A percentile compares a stretch with the other conserved stretches of the same genome.
phyloP scores from a whole-genome alignment of 1,140 invertebrate genomes.

The Drosophila elegans region DNA sequence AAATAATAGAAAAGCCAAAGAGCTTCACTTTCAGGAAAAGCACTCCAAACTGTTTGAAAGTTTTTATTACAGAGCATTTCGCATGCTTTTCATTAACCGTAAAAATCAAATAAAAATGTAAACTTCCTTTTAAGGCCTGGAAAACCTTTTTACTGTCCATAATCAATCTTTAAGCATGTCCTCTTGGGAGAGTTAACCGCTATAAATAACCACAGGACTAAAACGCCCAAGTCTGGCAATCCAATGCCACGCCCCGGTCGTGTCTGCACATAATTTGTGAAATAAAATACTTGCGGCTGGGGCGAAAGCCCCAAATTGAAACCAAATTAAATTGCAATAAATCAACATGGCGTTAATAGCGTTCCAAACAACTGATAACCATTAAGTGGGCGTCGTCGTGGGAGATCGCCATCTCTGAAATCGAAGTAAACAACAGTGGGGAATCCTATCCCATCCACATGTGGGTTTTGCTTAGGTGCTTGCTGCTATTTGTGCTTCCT shows the following conservation, averaged over 20 bases:
- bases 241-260: slow-evolving; percentile 64
- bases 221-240: slow-evolving; percentile 28
- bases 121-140: slow-evolving; percentile 19
- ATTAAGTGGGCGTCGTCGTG: slow-evolving; percentile 75
- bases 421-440: slow-evolving; percentile 45
- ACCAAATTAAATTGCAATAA: slow-evolving; percentile 81
- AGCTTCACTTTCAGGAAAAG: background rate
- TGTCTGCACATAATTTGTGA: slow-evolving; percentile 79
- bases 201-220: slow-evolving; percentile 63
- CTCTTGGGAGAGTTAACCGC: slow-evolving; percentile 23
- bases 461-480: slow-evolving; percentile 23
- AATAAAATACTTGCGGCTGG: slow-evolving; percentile 67
- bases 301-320: slow-evolving; percentile 68
- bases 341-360: slow-evolving; percentile 78
- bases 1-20: slow-evolving; percentile 33
- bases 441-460: slow-evolving; percentile 38
- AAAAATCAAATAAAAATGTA: slow-evolving; percentile 57
- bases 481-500: slow-evolving; percentile 34
- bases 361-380: slow-evolving; percentile 70
- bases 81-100: slow-evolving; percentile 21
- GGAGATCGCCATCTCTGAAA: slow-evolving; percentile 52
- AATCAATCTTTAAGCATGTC: slow-evolving; percentile 33
- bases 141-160: slow-evolving; percentile 42
- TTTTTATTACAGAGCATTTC: slow-evolving; percentile 23
- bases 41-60: slow-evolving; percentile 6